Base-by-base conservation (phyloP, 2,888 invertebrate genomes). In the Tenthredo distinguenda region DNA sequence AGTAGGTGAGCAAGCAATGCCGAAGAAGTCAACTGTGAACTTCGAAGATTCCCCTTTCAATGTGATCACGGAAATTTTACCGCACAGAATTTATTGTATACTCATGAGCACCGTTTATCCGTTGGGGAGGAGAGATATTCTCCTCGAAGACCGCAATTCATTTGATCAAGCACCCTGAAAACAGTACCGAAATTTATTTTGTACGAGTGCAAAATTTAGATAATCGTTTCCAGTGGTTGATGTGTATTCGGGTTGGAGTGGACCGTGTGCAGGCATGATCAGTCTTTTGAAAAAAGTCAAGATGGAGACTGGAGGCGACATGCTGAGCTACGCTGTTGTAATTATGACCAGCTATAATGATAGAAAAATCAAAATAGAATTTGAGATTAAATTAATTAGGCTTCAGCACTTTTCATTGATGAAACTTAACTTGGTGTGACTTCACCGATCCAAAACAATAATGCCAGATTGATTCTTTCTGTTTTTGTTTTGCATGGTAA, bases 211-310 rank as follows among this genome's bases (percentile, higher is more conserved):
- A n/a, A n/a, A n/a, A 43, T 43, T 72, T 6, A 37, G 37, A 37
- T 21, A 1, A 62, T 47, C 40, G 50, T 43, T 84, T 34, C 31
- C 43, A 98, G 98, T 99, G 87, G 95, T 98, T 87, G 99, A 99
- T 92, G 96, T 99, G 34, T 99, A 97, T 93, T 97, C 98, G n/a
- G 98, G 97, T 87, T 99, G 99, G 99, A 98, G 98, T 91, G 99
- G 99, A 0, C 98, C 98, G 0, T 98, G 98, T 91, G 94, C 96
- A 87, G 98, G 97, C 62, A 98, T 99, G 97, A 95, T 97, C 86
- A 97, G 97, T 85, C 97, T 96, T 93, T 95, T 99, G 88, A 97
- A 97, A 92, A 97, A 97, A 94, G 95, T 98, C 86, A 98, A 98
- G 93, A 96, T 98, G 92, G 99, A 99, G 94, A 93, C 97, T 26